Conservation (phyloP, 2,113 vertebrate species). For the Guaruba guarouba region DNA sequence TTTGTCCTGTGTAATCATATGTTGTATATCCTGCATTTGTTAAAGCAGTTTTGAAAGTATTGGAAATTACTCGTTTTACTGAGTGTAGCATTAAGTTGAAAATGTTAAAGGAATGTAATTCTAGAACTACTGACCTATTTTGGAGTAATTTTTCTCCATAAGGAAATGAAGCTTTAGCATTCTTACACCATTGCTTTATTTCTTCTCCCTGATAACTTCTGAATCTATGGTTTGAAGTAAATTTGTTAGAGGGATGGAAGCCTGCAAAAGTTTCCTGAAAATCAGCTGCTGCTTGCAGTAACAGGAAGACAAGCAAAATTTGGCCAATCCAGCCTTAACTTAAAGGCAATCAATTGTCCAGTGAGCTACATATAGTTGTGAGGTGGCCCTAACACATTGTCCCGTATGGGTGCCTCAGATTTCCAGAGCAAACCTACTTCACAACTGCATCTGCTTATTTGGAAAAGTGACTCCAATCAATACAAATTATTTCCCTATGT, state of each 20-base stretch:
- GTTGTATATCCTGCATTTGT: background rate
- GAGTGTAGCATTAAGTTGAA: background rate
- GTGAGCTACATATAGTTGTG: background rate
- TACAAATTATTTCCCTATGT: background rate
- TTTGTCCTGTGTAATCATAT: background rate
- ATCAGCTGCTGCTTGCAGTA: background rate
- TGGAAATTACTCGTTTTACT: background rate
- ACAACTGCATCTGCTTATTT: background rate
- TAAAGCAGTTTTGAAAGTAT: background rate
- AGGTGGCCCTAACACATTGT: background rate
- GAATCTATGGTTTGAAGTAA: background rate
- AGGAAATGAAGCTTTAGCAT: background rate
- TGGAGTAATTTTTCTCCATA: background rate
- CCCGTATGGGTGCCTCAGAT: background rate
- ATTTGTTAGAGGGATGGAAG: background rate
- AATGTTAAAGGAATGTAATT: background rate
- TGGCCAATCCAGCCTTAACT: background rate
- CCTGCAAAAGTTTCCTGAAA: background rate
- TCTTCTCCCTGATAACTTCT: background rate
- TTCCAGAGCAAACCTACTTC: background rate
- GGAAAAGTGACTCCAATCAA: background rate
- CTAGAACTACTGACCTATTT: background rate
- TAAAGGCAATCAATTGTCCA: background rate
- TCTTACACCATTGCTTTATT: background rate
- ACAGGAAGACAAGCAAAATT: background rate